phyloP scores from a whole-genome alignment of 92 coral and sea anemone species.

The Porites lobata region DNA sequence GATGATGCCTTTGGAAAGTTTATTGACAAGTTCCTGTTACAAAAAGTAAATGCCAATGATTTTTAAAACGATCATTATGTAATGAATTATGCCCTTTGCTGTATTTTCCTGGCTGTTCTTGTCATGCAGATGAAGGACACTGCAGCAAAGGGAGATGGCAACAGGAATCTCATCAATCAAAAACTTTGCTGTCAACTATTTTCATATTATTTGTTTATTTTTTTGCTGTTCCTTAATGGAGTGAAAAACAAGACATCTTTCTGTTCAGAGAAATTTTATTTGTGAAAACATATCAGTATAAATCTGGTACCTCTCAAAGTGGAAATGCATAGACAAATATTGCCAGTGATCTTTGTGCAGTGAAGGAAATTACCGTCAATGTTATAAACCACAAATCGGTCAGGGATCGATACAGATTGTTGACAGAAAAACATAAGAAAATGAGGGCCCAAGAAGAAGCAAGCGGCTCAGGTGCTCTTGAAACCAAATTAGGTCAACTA shows the following conservation, averaged over 20 bases:
- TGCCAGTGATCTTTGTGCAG: slow-evolving; percentile 58
- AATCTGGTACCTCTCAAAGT: slow-evolving; percentile 56
- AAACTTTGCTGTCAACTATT: slow-evolving; percentile 62
- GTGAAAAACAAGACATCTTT: slow-evolving; percentile 57
- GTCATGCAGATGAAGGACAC: slow-evolving; percentile 85
- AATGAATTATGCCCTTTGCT: slow-evolving; percentile 77
- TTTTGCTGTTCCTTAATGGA: slow-evolving; percentile 60
- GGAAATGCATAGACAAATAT: slow-evolving; percentile 65
- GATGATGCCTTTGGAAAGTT: slow-evolving; percentile 51
- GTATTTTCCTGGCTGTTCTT: slow-evolving; percentile 75
- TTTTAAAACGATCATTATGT: slow-evolving; percentile 50
- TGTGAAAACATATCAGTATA: slow-evolving; percentile 66
- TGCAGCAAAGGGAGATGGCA: slow-evolving; percentile 85
- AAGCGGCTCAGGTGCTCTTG: slow-evolving; percentile 56
- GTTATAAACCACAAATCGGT: slow-evolving; percentile 61
- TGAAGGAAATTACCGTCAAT: slow-evolving; percentile 49
- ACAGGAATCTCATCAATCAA: slow-evolving; percentile 77
- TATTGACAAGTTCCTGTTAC: slow-evolving; percentile 27
- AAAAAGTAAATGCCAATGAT: slow-evolving; percentile 13
- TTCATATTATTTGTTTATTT: neutral
- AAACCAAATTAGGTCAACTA: slow-evolving; percentile 60
- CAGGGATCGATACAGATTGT: slow-evolving; percentile 61
- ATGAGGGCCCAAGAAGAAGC: slow-evolving; percentile 52
- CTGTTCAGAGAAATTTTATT: slow-evolving; percentile 68
- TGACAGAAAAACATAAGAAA: slow-evolving; percentile 43